Evolutionary conservation across 2,113 vertebrate genomes (phyloP).

Genomic region (Acinonyx jubatus): DNA sequence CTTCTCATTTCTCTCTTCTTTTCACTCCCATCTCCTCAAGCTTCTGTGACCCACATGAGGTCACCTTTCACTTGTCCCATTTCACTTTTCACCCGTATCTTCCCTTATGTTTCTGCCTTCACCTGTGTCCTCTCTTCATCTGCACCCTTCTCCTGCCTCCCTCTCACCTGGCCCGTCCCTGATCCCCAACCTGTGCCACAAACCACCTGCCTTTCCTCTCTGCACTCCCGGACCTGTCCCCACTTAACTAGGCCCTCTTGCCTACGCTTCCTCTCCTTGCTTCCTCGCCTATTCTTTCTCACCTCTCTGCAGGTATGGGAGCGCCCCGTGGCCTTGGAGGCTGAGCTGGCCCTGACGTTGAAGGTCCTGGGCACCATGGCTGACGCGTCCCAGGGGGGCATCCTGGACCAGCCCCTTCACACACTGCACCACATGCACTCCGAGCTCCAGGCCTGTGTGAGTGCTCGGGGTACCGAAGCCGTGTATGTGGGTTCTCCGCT

Average conservation of each 20-base stretch:
- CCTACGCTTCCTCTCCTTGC: not conserved
- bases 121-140: not conserved
- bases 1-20: not conserved
- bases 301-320: constrained; percentile 20
- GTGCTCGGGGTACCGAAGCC: not conserved
- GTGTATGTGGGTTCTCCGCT: not conserved
- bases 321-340: constrained; percentile 25
- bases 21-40: not conserved
- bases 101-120: not conserved
- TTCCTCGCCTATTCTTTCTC: not conserved
- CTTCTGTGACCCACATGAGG: not conserved
- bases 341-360: constrained; percentile 43
- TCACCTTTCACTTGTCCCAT: not conserved
- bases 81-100: not conserved
- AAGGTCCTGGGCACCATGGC: constrained; percentile 33
- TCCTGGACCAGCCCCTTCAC: not conserved
- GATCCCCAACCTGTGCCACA: not conserved
- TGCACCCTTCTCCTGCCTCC: not conserved
- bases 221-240: not conserved
- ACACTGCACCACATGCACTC: not conserved
- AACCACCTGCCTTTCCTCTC: not conserved
- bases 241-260: not conserved
- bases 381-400: rapidly evolving
- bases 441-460: not conserved
- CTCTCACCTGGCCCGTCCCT: not conserved